A percentile compares a stretch with the other conserved stretches of the same genome.
phyloP scores from a whole-genome alignment of 2,888 invertebrate species.

The Antheraea assamensis region DNA sequence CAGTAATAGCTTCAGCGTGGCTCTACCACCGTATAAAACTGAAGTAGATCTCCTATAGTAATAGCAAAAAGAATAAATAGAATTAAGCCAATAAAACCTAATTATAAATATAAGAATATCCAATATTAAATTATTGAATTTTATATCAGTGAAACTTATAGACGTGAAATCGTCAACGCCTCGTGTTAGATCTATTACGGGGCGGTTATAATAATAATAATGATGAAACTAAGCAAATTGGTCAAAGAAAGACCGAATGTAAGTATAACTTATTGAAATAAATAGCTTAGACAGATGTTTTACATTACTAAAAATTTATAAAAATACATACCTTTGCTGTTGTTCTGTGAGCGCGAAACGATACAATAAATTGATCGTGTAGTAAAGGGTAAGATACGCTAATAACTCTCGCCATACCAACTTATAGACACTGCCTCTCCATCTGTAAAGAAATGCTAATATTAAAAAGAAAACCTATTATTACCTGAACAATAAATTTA shows the following conservation, averaged over 20 bases:
- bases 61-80: not conserved
- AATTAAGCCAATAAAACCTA: not conserved
- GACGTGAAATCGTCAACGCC: not conserved
- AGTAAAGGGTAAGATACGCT: slow-evolving; percentile 93
- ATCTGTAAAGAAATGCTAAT: slow-evolving; percentile 81
- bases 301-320: not conserved
- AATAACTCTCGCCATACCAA: slow-evolving; percentile 95
- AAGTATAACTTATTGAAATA: not conserved
- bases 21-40: no score
- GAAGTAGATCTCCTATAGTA: not conserved
- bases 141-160: not conserved
- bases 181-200: slow-evolving; percentile 9
- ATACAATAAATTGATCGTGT: slow-evolving; percentile 93
- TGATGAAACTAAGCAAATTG: not conserved
- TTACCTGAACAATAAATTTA: not conserved
- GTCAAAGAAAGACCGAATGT: not conserved
- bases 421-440: slow-evolving; percentile 98
- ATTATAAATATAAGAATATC: not conserved
- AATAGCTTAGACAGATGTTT: not conserved
- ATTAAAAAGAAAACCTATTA: not conserved
- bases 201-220: not conserved
- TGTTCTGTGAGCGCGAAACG: slow-evolving; percentile 90
- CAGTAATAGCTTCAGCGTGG: no score
- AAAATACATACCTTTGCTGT: slow-evolving; percentile 88
- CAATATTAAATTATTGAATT: not conserved